Conservation (phyloP, 2,113 vertebrate genomes). For the Macquaria australasica region DNA sequence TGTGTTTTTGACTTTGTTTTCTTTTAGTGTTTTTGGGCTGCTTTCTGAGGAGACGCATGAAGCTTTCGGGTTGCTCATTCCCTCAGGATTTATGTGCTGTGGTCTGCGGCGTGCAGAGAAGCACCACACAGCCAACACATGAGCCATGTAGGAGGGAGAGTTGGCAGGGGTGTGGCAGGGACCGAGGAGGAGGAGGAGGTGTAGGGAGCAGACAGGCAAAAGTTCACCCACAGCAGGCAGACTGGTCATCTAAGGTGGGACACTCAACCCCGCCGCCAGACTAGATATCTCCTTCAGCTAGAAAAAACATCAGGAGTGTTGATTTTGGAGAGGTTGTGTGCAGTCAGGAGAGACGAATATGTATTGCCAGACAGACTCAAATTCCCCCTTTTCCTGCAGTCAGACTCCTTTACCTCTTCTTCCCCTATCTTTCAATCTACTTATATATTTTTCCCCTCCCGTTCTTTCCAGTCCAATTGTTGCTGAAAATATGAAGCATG, state of each 20-base stretch:
- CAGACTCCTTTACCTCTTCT: not conserved
- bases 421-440: not conserved
- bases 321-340: constrained; percentile 69
- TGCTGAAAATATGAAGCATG: constrained; percentile 1
- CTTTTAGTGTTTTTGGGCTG: not conserved
- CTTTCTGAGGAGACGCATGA: too few species aligned
- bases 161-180: constrained; percentile 37
- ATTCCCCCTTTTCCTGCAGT: constrained; percentile 12
- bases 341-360: constrained; percentile 44
- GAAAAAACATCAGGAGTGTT: constrained; percentile 56
- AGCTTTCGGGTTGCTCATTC: not conserved
- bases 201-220: constrained; percentile 66
- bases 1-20: constrained; percentile 17
- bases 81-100: constrained; percentile 55
- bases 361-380: constrained; percentile 45
- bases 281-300: constrained; percentile 51
- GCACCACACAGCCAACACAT: constrained; percentile 17
- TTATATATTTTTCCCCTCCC: not conserved
- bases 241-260: constrained; percentile 51
- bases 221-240: constrained; percentile 59
- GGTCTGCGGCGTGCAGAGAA: constrained; percentile 49
- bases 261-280: constrained; percentile 18
- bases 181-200: not conserved
- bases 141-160: constrained; percentile 17
- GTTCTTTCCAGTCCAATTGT: constrained; percentile 13